Evolutionary conservation across 2,797 vertebrate genomes (phyloP), one percentile per base, ranked within the genome.

Genomic region (Manis javanica): DNA sequence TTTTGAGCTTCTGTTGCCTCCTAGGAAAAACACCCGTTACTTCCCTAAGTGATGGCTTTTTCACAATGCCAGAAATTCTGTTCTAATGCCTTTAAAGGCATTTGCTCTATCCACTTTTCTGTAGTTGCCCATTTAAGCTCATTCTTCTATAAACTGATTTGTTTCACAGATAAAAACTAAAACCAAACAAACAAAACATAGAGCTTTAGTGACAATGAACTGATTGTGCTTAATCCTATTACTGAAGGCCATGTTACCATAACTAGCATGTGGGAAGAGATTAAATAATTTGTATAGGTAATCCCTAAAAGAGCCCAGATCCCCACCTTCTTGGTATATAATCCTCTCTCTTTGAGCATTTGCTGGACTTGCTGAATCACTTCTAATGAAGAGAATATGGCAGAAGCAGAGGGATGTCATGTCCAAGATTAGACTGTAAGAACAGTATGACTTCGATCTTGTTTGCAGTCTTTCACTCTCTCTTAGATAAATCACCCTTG

Each of bases 111-210:
- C 90, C 39, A 59, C 92, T 90, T 90, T 93, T 78, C 37, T 75
- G 14, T 34, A 85, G 74, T 42, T 92, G 37, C 34, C 16, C 37
- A 75, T 46, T 87, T 79, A 89, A 82, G 68, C 12, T 87, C 42
- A 85, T 88, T 86, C 57, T 87, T 93, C 46, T 95, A 37, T 66
- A 87, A 96, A 37, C 0, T 46, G 46, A 84, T 55, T 92, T 96
- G n/a, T 69, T 95, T 92, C 88, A 92, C 18, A 82, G 12, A 63
- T 69, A 84, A 95, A 64, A 95, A 64, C 16, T 71, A 14, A 57
- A 19, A 39, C 37, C 37, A 39, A 91, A 87, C 42, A 46, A 46
- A 46, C 42, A 46, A 46, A 85, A 59, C 81, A 51, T 24, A 82
- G 4, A 90, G 24, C 39, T 66, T 77, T 68, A 59, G 26, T 86